These are phyloP conservation scores for Camponotus fellah DNA, from an alignment of 2,888 invertebrate species.

Conservation along the genomic window DNA sequence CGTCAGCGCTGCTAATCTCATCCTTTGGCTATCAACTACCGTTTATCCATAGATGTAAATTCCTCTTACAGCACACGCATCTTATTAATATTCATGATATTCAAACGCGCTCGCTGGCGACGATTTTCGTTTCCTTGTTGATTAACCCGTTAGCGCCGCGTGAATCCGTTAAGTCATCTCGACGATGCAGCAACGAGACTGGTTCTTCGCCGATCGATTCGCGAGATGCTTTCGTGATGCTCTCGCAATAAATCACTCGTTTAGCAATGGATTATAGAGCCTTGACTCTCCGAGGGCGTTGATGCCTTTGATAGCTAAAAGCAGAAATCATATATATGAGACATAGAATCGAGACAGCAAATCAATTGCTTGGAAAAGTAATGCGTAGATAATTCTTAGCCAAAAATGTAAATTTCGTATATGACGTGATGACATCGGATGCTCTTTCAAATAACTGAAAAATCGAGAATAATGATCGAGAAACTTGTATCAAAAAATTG, in stretches of 20 bases:
- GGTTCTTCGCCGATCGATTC: conserved; percentile 23
- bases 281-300: neutral
- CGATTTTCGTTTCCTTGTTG: conserved; percentile 46
- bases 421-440: too few species aligned
- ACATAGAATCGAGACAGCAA: neutral
- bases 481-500: too few species aligned
- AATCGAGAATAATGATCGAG: too few species aligned
- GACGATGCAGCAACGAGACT: conserved; percentile 15
- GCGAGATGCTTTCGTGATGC: conserved; percentile 32
- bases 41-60: conserved; percentile 4
- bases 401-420: neutral
- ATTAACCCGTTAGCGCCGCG: conserved; percentile 49
- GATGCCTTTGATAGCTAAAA: conserved; percentile 7
- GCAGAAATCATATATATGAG: conserved; percentile 11
- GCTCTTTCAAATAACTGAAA: too few species aligned
- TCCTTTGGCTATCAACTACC: neutral
- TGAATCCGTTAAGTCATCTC: conserved; percentile 9
- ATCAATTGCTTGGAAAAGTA: conserved; percentile 26
- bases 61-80: conserved; percentile 30
- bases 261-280: conserved; percentile 24
- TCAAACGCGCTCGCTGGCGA: conserved; percentile 31
- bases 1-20: conserved; percentile 43
- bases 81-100: conserved; percentile 65
- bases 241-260: conserved; percentile 45
- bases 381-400: neutral